Conservation (phyloP, 1,140 invertebrate species). For the Magallana gigas region DNA sequence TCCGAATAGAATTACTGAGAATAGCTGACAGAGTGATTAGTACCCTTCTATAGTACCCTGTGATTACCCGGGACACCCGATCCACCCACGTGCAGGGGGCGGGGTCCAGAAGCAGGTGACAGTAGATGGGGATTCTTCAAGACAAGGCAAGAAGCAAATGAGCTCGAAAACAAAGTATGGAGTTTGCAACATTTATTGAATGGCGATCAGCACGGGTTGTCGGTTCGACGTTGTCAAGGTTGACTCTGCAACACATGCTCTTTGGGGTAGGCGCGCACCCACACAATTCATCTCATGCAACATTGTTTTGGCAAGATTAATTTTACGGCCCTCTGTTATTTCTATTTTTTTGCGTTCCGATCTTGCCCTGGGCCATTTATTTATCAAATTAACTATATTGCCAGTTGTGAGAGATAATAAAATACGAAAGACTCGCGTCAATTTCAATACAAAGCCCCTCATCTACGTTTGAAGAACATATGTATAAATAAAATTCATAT, state of each 20-base stretch:
- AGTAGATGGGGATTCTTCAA: conserved; percentile 8
- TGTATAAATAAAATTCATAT: too few species aligned
- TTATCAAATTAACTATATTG: neutral
- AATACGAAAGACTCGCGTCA: too few species aligned
- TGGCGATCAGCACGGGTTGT: conserved; percentile 17
- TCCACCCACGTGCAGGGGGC: conserved; percentile 29
- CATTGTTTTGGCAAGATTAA: conserved; percentile 10
- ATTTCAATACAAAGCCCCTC: too few species aligned
- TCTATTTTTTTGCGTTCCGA: neutral
- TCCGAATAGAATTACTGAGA: conserved; percentile 5
- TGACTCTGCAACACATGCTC: conserved; percentile 2
- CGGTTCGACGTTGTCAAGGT: neutral
- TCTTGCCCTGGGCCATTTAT: neutral
- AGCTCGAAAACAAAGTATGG: conserved; percentile 21
- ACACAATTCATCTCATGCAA: conserved; percentile 1
- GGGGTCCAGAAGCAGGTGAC: conserved; percentile 23
- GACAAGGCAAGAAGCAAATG: conserved; percentile 22
- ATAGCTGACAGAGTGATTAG: conserved; percentile 20
- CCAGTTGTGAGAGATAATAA: too few species aligned
- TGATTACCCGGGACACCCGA: conserved; percentile 6
- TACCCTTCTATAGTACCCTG: neutral
- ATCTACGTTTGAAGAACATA: too few species aligned
- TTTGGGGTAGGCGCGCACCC: neutral
- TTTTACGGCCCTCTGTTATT: neutral
- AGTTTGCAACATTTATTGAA: conserved; percentile 29